phyloP scores from a whole-genome alignment of 2,888 invertebrate species.

The Lasioglossum calceatum region DNA sequence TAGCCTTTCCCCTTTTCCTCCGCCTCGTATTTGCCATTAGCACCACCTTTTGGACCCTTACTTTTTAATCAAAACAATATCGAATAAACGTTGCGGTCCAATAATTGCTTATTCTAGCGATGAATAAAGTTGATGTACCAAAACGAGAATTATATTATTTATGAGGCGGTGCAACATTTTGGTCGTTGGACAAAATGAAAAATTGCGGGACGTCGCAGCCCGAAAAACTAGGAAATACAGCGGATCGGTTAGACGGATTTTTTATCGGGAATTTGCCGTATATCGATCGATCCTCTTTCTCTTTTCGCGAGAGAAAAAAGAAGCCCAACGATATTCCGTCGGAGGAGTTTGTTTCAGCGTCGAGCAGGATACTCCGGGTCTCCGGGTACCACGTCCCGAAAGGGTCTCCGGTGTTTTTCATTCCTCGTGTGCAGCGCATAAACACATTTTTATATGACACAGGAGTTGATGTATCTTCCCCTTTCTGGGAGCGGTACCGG shows the following conservation, averaged over 20 bases:
- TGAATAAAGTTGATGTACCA: no score
- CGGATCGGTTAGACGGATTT: background rate
- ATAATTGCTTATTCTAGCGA: background rate
- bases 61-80: background rate
- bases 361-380: background rate
- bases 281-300: background rate
- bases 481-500: slow-evolving; percentile 63
- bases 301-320: background rate
- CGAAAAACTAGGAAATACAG: background rate
- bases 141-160: background rate
- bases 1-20: slow-evolving; percentile 22
- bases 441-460: slow-evolving; percentile 82
- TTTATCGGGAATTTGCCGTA: background rate
- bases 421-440: slow-evolving; percentile 75
- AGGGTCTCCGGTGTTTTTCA: slow-evolving; percentile 64
- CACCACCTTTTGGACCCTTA: slow-evolving; percentile 29
- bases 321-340: slow-evolving; percentile 11
- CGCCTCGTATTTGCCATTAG: slow-evolving; percentile 31
- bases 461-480: slow-evolving; percentile 79
- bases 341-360: slow-evolving; percentile 11
- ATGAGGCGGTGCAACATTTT: background rate
- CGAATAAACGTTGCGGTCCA: background rate
- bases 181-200: background rate
- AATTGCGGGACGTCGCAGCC: background rate
- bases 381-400: background rate